Percentiles rank a stretch among this genome's conserved stretches.
Conservation (phyloP, 2,113 vertebrate genomes). For the Cepphus grylle region DNA sequence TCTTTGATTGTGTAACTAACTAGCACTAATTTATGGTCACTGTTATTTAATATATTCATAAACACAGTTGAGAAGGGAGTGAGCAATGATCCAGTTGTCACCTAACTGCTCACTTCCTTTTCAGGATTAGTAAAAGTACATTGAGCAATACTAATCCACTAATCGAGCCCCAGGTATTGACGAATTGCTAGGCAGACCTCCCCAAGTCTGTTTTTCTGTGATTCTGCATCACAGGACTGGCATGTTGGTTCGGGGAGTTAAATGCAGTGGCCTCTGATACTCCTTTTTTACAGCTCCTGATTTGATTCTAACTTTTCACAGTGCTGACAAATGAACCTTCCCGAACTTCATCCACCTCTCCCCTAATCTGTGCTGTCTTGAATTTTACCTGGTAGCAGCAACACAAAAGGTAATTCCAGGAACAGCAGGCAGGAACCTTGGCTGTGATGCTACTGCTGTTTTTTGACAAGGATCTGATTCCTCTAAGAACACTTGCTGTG, state of each 20-base stretch:
- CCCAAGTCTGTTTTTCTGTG: neutral
- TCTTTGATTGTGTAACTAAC: neutral
- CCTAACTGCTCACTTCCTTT: conserved; percentile 44
- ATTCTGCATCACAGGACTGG: neutral
- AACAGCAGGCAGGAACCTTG: neutral
- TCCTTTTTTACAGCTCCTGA: neutral
- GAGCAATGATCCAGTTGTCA: conserved; percentile 16
- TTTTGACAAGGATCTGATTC: neutral
- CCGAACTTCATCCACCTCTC: neutral
- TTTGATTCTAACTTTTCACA: neutral
- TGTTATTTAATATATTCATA: conserved; percentile 20
- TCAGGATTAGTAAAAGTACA: conserved; percentile 33
- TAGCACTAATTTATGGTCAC: neutral
- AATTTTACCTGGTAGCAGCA: neutral
- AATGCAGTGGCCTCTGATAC: neutral
- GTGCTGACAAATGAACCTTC: neutral
- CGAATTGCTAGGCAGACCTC: neutral
- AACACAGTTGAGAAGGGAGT: conserved; percentile 1
- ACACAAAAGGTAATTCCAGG: neutral
- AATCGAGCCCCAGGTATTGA: neutral
- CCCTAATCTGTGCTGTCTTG: neutral
- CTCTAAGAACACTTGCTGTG: neutral
- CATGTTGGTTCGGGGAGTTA: neutral
- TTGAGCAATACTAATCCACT: conserved; percentile 30
- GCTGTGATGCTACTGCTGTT: neutral